Evolutionary conservation across 2,113 vertebrate species (phyloP).

Genomic region (Martes martes): DNA sequence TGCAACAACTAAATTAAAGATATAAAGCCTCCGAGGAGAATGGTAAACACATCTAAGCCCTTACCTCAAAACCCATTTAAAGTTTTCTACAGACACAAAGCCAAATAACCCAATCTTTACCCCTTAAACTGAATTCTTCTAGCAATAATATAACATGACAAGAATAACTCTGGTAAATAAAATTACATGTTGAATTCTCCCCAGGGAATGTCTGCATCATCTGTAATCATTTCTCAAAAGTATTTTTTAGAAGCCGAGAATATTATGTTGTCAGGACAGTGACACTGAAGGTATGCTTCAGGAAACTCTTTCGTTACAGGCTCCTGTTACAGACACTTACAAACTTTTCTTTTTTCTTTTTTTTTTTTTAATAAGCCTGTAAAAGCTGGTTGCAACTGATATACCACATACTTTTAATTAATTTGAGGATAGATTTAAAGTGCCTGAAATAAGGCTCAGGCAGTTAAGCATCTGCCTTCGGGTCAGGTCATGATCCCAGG

Average conservation of each 20-base stretch:
- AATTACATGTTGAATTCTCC: constrained; percentile 69
- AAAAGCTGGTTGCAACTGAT: not conserved
- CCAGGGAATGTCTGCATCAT: not conserved
- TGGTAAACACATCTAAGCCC: constrained; percentile 45
- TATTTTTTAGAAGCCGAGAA: constrained; percentile 60
- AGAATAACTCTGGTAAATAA: constrained; percentile 65
- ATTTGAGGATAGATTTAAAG: constrained; percentile 10
- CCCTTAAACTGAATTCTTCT: constrained; percentile 54
- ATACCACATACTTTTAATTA: constrained; percentile 41
- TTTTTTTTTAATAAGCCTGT: not conserved
- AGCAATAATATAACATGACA: constrained; percentile 66
- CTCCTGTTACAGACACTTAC: not conserved
- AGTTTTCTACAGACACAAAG: constrained; percentile 57
- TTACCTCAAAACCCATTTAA: constrained; percentile 58
- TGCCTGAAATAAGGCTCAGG: not conserved
- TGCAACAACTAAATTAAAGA: constrained; percentile 70
- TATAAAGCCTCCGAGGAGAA: constrained; percentile 66
- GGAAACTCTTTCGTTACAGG: constrained; percentile 36
- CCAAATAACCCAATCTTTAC: constrained; percentile 46
- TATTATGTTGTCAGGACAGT: constrained; percentile 61
- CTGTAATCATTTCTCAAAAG: constrained; percentile 66
- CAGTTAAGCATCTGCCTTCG: not conserved
- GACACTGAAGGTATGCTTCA: constrained; percentile 36
- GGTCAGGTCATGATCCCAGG: not conserved
- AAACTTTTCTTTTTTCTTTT: not conserved